Base-by-base conservation (phyloP, 2,113 vertebrate species). In the Pomatostomus ruficeps region DNA sequence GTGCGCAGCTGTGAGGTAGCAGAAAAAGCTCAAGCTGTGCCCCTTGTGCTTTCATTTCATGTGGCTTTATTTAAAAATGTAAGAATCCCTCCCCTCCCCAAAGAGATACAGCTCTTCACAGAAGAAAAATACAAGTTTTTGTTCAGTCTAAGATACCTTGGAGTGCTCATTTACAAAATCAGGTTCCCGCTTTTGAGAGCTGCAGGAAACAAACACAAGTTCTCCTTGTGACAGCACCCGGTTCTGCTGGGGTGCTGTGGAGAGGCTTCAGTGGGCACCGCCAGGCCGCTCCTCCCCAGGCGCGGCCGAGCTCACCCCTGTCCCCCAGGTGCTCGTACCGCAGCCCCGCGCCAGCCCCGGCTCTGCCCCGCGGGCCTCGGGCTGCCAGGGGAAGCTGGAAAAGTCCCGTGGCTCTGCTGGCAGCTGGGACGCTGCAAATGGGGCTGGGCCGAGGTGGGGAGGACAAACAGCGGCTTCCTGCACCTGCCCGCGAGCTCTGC, bases 71-170 rank as follows among this genome's bases (percentile, higher is more conserved):
- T 97, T 87, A 62, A 83, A 91, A 95, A 93, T 14, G 4, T 80
- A 57, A 6, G 31, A 67, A 42, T 14, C n/a, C 14, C 35, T 28
- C 11, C 51, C 38, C 12, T 28, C 10, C 35, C 55, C 67, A 91
- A 29, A 70, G 24, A 25, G 14, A 52, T 48, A 78, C 15, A 46
- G 83, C 89, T 96, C 94, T 97, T 98, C 97, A 97, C 74, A 97
- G 97, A 98, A 97, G 97, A 95, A 97, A 97, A 91, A 68, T 19
- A 85, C 46, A 83, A 61, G 5, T 2, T 40, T 86, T 71, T 88
- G 22, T 75, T 48, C 45, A 46, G 33, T 49, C 25, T 33, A 46
- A 66, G 55, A 22, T 42, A 21, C 22, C 51, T 38, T 5, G 26
- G 48, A 45, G 66, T 52, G 88, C 55, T 59, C 4, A 0, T 28